Evolutionary conservation across 2,797 vertebrate species (phyloP).

Genomic region (Urocyon cinereoargenteus): DNA sequence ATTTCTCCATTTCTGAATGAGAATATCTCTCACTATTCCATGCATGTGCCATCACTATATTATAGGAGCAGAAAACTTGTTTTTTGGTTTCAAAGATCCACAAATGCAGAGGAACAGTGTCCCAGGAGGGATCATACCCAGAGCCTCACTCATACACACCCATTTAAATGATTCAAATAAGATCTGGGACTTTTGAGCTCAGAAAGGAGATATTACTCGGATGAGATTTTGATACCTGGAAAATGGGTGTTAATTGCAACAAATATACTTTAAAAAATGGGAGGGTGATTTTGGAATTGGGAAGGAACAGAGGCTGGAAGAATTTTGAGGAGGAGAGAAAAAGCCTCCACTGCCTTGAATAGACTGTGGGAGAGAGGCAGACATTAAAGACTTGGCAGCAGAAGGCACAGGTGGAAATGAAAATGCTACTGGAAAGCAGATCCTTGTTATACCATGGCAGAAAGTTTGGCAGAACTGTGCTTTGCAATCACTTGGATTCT

Average conservation of each 20-base stretch:
- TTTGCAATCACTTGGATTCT: background rate
- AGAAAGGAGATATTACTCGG: background rate
- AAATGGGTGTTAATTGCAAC: background rate
- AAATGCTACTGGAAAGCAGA: background rate
- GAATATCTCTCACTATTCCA: background rate
- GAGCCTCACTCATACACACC: background rate
- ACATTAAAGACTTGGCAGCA: background rate
- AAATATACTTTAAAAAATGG: background rate
- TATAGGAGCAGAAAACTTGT: background rate
- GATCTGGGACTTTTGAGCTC: background rate
- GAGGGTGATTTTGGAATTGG: background rate
- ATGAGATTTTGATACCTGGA: background rate
- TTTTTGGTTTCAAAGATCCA: background rate
- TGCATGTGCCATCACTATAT: background rate
- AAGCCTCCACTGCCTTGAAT: background rate
- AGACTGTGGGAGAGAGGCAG: background rate
- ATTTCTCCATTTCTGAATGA: background rate
- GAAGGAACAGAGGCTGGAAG: background rate
- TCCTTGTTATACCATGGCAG: background rate
- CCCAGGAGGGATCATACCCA: background rate
- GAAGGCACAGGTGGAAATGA: background rate
- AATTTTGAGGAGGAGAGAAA: conserved; percentile 13
- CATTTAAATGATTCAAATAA: background rate
- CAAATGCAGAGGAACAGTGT: background rate
- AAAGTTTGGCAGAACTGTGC: background rate